These are phyloP conservation scores for Cheilosia pagana DNA, from an alignment of 2,888 invertebrate species.

Conservation along the genomic window DNA sequence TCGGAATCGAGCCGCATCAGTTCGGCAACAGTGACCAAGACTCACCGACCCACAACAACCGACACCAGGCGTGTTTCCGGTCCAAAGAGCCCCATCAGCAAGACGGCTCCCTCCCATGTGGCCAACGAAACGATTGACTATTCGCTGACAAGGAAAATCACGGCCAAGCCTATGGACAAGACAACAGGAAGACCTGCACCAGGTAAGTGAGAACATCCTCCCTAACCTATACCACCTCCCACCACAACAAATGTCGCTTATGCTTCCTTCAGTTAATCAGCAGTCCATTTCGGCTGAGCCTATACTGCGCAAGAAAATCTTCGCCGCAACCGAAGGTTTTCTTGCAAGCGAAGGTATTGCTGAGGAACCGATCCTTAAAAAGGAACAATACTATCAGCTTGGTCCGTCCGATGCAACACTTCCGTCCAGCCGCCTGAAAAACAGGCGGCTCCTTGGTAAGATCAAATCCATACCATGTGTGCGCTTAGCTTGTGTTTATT, in stretches of 20 bases:
- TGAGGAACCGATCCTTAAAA: slow-evolving; percentile 79
- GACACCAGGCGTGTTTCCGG: slow-evolving; percentile 77
- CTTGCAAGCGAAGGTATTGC: slow-evolving; percentile 76
- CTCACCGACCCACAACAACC: slow-evolving; percentile 49
- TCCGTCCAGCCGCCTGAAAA: slow-evolving; percentile 57
- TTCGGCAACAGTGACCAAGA: slow-evolving; percentile 80
- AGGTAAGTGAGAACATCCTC: slow-evolving; percentile 52
- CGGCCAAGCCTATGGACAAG: slow-evolving; percentile 74
- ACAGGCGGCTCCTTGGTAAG: slow-evolving; percentile 60
- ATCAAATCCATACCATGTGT: slow-evolving; percentile 54
- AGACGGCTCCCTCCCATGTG: slow-evolving; percentile 77
- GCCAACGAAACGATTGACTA: slow-evolving; percentile 79
- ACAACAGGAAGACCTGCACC: slow-evolving; percentile 42
- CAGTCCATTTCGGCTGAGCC: slow-evolving; percentile 49
- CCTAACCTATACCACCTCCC: slow-evolving; percentile 17
- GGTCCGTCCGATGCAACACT: slow-evolving; percentile 80
- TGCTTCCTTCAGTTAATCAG: slow-evolving; percentile 64
- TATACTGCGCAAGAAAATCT: slow-evolving; percentile 78
- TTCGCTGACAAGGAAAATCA: slow-evolving; percentile 73
- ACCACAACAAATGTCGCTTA: slow-evolving; percentile 50
- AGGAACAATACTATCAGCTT: slow-evolving; percentile 80
- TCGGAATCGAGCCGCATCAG: slow-evolving; percentile 83
- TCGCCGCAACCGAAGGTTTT: slow-evolving; percentile 77
- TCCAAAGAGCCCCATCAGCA: slow-evolving; percentile 79
- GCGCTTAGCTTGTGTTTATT: slow-evolving; percentile 38